Conservation (phyloP, 2,113 vertebrate genomes). For the Cyprinodon tularosa region DNA sequence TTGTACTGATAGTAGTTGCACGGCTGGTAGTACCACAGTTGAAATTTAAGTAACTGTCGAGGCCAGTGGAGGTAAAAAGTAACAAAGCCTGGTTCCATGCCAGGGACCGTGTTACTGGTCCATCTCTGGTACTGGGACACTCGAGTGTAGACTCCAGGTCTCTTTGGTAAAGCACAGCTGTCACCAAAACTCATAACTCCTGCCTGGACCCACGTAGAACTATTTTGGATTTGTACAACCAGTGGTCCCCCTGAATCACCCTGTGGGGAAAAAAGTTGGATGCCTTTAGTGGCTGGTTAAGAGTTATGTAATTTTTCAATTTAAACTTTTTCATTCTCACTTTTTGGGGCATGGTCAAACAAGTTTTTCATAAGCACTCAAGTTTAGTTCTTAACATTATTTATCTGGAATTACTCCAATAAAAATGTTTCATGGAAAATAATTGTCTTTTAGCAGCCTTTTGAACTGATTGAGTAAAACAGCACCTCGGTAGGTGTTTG, state of each 20-base stretch:
- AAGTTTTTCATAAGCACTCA: too few relatives aligned
- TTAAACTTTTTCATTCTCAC: too few relatives aligned
- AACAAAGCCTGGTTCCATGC: constrained; percentile 30
- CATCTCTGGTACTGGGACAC: constrained; percentile 82
- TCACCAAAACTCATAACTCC: constrained; percentile 86
- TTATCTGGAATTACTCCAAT: too few relatives aligned
- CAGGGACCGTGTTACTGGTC: constrained; percentile 64
- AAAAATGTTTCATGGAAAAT: too few relatives aligned
- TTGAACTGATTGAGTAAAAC: too few relatives aligned
- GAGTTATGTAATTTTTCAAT: too few relatives aligned
- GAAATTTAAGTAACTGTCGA: background rate
- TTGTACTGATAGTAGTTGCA: background rate
- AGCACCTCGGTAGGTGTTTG: too few relatives aligned
- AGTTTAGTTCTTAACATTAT: too few relatives aligned
- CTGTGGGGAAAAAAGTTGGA: constrained; percentile 23
- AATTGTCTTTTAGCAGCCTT: too few relatives aligned
- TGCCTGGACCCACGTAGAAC: constrained; percentile 78
- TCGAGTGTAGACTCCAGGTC: constrained; percentile 83
- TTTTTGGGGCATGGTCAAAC: too few relatives aligned
- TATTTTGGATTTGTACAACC: constrained; percentile 65
- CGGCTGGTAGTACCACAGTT: background rate
- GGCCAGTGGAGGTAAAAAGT: background rate
- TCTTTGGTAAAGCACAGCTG: constrained; percentile 76
- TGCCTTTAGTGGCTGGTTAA: background rate
- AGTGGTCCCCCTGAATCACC: constrained; percentile 71